phyloP scores from a whole-genome alignment of 2,113 vertebrate species.

The Sinocyclocheilus anophthalmus region DNA sequence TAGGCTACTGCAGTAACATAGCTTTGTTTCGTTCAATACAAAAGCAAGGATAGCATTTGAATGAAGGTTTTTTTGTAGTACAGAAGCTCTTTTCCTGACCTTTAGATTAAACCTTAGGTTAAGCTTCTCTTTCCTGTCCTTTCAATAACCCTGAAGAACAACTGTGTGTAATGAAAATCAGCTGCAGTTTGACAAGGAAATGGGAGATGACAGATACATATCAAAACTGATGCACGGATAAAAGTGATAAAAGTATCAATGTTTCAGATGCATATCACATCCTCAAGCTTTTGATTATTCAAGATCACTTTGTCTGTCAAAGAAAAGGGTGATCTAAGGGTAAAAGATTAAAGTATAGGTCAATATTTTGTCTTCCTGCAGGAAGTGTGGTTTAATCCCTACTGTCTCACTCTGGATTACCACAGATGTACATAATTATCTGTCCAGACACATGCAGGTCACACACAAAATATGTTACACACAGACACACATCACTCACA shows the following conservation, averaged over 20 bases:
- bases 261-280: not conserved
- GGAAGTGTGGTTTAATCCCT: conserved; percentile 40
- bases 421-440: conserved; percentile 34
- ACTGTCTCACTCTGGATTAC: conserved; percentile 38
- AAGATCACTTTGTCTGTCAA: not conserved
- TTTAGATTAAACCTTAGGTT: conserved; percentile 9
- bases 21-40: not conserved
- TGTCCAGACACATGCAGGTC: conserved; percentile 33
- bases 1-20: not conserved
- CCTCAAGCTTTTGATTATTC: not conserved
- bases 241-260: not conserved
- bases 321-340: not conserved
- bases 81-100: not conserved
- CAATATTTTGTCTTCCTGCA: conserved; percentile 4
- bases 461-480: conserved; percentile 8
- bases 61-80: not conserved
- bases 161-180: not conserved
- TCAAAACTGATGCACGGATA: not conserved
- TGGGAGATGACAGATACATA: not conserved
- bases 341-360: not conserved
- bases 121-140: conserved; percentile 19
- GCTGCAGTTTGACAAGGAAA: not conserved
- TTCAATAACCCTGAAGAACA: not conserved
- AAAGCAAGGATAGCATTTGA: not conserved
- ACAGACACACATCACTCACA: not conserved